Percentiles rank a stretch among this genome's conserved stretches.
Conservation (phyloP, 2,113 vertebrate species). For the Sorex araneus region DNA sequence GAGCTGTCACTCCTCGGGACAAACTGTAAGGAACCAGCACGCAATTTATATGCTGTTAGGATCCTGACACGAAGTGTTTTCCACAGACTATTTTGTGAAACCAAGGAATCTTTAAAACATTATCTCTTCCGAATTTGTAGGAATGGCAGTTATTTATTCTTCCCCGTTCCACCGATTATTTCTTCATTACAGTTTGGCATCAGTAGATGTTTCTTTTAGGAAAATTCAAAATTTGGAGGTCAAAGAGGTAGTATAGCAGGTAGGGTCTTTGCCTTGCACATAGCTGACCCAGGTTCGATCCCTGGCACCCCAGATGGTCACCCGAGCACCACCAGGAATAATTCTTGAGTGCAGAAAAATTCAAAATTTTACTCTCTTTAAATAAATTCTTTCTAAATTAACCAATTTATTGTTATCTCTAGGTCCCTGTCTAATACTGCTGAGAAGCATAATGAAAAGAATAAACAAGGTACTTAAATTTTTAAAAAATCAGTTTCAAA, state of each 20-base stretch:
- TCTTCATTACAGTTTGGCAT: not conserved
- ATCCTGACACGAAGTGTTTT: not conserved
- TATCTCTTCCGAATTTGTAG: not conserved
- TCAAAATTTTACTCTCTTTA: conserved; percentile 23
- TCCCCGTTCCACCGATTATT: not conserved
- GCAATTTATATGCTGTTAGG: not conserved
- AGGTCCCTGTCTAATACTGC: conserved; percentile 87
- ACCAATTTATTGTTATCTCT: conserved; percentile 61
- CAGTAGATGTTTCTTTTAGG: too few species aligned
- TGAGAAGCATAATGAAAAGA: conserved; percentile 84
- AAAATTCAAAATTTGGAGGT: too few species aligned
- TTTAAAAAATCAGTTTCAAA: conserved; percentile 34
- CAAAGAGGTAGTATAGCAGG: too few species aligned
- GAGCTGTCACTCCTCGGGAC: not conserved
- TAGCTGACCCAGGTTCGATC: too few species aligned
- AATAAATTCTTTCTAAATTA: conserved; percentile 30
- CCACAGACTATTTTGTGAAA: not conserved
- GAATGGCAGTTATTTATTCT: not conserved
- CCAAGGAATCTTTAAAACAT: not conserved
- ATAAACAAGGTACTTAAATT: conserved; percentile 87
- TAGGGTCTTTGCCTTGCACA: too few species aligned
- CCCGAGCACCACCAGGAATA: too few species aligned
- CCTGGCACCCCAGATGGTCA: too few species aligned
- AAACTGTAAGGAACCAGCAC: not conserved
- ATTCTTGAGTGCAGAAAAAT: not conserved